phyloP scores from a whole-genome alignment of 1,140 invertebrate species.

The Neodiprion virginianus region DNA sequence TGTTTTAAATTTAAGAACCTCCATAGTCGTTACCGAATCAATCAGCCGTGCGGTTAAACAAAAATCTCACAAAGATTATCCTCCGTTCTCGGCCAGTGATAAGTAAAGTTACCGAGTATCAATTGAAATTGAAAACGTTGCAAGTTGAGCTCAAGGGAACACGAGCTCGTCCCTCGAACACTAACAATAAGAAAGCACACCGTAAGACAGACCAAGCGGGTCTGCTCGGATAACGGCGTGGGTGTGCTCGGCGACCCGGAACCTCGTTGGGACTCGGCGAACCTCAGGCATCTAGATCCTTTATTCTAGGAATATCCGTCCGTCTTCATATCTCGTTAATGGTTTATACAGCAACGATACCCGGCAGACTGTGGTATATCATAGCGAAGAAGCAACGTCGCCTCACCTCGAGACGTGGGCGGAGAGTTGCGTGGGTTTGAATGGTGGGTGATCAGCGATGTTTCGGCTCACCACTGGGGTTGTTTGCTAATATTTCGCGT shows the following conservation, averaged over 20 bases:
- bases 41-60: too few relatives aligned
- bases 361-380: background rate
- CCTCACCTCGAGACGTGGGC: background rate
- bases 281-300: background rate
- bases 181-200: too few relatives aligned
- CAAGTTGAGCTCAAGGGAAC: too few relatives aligned
- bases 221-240: background rate
- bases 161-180: too few relatives aligned
- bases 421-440: background rate
- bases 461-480: too few relatives aligned
- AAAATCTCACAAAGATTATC: too few relatives aligned
- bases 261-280: background rate
- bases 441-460: background rate
- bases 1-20: too few relatives aligned
- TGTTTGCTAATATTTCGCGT: too few relatives aligned
- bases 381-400: background rate
- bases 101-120: too few relatives aligned
- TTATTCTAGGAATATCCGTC: background rate
- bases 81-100: too few relatives aligned
- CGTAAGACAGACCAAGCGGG: background rate
- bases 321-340: constrained; percentile 7
- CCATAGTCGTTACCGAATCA: too few relatives aligned
- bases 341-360: background rate
- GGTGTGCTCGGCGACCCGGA: constrained; percentile 3
- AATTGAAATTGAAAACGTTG: too few relatives aligned